These are phyloP conservation scores for Aurelia sp. DNA, from an alignment of 30 jellyfish, hydroid and myxozoan species.

Conservation along the genomic window DNA sequence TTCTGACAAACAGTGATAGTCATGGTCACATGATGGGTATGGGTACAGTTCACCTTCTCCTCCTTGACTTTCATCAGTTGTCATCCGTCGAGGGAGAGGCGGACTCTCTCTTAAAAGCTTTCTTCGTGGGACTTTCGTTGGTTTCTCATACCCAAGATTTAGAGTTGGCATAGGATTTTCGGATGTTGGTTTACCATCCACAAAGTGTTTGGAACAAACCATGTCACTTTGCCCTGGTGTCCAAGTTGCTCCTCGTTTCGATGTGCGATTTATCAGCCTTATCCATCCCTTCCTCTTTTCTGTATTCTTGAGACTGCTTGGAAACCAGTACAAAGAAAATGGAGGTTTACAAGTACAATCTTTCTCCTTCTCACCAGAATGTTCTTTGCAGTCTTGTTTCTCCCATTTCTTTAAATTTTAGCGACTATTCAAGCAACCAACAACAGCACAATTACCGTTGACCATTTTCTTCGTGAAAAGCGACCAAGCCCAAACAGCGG, in stretches of 20 bases:
- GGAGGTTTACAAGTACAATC: constrained; percentile 33
- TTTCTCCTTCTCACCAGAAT: background rate
- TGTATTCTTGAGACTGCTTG: background rate
- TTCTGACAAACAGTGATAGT: background rate
- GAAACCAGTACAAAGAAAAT: constrained; percentile 11
- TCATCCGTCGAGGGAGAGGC: background rate
- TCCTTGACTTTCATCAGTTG: background rate
- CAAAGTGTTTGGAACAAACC: constrained; percentile 65
- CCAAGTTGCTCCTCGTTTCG: background rate
- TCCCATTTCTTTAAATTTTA: constrained; percentile 25
- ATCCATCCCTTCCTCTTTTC: constrained; percentile 16
- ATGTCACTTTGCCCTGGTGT: constrained; percentile 13
- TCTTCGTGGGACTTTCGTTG: background rate
- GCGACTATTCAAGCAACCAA: constrained; percentile 36
- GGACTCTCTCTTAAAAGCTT: too few species aligned
- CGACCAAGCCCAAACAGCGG: too few species aligned
- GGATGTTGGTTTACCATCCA: constrained; percentile 58
- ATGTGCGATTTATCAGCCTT: constrained; percentile 4
- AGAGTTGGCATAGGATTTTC: constrained; percentile 20
- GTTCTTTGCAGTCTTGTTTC: constrained; percentile 22
- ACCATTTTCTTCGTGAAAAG: background rate
- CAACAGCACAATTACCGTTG: constrained; percentile 42
- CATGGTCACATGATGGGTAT: constrained; percentile 2
- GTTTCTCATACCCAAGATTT: background rate
- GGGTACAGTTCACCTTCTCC: background rate